Conservation (phyloP, 1,140 invertebrate species). For the Caenorhabditis inopinata region DNA sequence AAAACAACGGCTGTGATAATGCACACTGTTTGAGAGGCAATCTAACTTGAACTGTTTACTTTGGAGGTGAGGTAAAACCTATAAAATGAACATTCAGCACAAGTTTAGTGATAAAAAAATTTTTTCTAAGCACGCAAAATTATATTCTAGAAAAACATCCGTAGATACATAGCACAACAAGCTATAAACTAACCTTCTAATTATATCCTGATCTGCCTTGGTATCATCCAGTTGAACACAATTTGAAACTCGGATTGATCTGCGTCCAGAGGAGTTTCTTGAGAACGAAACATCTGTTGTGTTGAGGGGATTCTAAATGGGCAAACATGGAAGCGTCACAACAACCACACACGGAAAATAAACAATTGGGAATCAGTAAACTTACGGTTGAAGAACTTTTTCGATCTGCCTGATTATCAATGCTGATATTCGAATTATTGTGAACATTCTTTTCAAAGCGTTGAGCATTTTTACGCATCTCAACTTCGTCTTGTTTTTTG, state of each 20-base stretch:
- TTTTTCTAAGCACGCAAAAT: no score
- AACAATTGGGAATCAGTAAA: not conserved
- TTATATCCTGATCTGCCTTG: not conserved
- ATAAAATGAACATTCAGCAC: conserved; percentile 2
- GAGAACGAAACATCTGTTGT: not conserved
- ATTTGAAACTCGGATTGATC: not conserved
- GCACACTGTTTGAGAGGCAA: not conserved
- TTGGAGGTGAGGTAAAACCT: not conserved
- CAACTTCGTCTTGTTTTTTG: conserved; percentile 1
- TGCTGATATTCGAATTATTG: not conserved
- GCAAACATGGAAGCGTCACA: conserved; percentile 18
- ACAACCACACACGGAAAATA: not conserved
- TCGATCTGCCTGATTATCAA: not conserved
- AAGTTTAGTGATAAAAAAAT: not conserved
- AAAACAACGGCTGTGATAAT: no score
- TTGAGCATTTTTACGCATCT: not conserved
- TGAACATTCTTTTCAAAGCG: not conserved
- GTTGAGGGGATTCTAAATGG: not conserved
- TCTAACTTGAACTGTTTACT: not conserved
- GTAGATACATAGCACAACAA: no score
- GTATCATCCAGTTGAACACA: no score
- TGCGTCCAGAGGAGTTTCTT: not conserved
- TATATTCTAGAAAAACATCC: no score
- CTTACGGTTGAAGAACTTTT: conserved; percentile 12
- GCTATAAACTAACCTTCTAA: no score